A percentile compares a stretch with the other conserved stretches of the same genome.
Conservation (phyloP, 1,140 invertebrate genomes). For the Trachymyrmex cornetzi region DNA sequence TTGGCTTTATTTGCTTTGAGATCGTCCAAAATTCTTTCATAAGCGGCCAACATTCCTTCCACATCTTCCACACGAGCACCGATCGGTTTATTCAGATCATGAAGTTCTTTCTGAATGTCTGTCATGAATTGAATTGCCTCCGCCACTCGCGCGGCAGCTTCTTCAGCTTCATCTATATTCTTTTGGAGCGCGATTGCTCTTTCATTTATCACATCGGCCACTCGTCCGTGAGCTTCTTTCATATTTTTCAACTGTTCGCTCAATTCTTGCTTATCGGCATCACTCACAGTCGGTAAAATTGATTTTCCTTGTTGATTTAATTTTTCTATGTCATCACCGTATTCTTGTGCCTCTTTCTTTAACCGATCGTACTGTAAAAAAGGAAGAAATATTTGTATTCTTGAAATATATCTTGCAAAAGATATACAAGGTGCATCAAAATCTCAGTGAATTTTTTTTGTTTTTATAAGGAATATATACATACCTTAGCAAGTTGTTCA, state of each 20-base stretch:
- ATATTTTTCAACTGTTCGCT: conserved; percentile 92
- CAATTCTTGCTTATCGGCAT: conserved; percentile 93
- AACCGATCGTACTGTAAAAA: conserved; percentile 91
- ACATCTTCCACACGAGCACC: conserved; percentile 95
- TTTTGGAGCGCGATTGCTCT: conserved; percentile 91
- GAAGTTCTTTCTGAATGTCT: conserved; percentile 93
- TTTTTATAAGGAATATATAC: neutral
- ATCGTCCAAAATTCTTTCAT: conserved; percentile 93
- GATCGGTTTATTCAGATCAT: conserved; percentile 94
- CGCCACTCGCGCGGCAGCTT: conserved; percentile 92
- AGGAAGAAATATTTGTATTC: conserved; percentile 40
- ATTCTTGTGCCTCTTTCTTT: conserved; percentile 91
- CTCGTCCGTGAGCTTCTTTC: conserved; percentile 91
- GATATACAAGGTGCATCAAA: conserved; percentile 26
- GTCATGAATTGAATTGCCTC: conserved; percentile 93
- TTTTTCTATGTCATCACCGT: conserved; percentile 90
- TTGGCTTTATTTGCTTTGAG: conserved; percentile 93
- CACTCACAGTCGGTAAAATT: conserved; percentile 93
- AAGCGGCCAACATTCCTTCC: conserved; percentile 91
- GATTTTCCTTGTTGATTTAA: conserved; percentile 93
- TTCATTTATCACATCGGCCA: conserved; percentile 92
- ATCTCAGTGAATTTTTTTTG: neutral
- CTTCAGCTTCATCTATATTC: conserved; percentile 92
- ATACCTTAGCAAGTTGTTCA: conserved; percentile 93
- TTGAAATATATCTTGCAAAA: neutral